phyloP scores from a whole-genome alignment of 2,888 invertebrate genomes.

The Heteromyza rotundicornis region DNA sequence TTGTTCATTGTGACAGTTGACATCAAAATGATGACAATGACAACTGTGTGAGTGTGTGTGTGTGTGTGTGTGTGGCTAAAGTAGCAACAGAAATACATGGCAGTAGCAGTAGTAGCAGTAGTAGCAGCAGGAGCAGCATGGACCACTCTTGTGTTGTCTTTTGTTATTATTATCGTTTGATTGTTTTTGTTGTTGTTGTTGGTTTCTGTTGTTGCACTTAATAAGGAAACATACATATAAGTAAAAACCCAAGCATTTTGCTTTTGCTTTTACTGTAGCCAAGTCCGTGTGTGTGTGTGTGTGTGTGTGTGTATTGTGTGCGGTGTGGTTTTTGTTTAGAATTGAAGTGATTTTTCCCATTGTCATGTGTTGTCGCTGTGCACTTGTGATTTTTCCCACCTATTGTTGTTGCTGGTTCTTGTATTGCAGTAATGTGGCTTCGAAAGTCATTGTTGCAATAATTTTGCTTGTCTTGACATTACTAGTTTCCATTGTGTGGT shows the following conservation, averaged over 20 bases:
- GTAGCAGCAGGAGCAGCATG: not conserved
- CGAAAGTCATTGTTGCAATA: slow-evolving; percentile 37
- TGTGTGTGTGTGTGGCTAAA: no score
- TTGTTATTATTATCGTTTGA: no score
- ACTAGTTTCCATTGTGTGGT: slow-evolving; percentile 34
- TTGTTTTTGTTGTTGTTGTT: slow-evolving; percentile 10
- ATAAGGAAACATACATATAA: not conserved
- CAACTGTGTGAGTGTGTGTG: no score
- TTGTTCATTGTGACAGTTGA: slow-evolving; percentile 29
- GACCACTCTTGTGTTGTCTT: no score
- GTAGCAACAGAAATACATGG: slow-evolving; percentile 1
- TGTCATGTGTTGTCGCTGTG: not conserved
- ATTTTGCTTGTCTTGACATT: slow-evolving; percentile 40
- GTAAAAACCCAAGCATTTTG: not conserved
- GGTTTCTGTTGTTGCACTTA: slow-evolving; percentile 15
- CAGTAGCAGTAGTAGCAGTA: not conserved
- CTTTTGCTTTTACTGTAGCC: not conserved
- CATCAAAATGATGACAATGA: slow-evolving; percentile 33
- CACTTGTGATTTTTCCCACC: no score
- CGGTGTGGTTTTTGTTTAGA: not conserved
- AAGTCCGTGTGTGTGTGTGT: slow-evolving; percentile 1
- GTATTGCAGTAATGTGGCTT: slow-evolving; percentile 7
- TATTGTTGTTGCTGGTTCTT: not conserved
- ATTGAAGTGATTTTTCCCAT: not conserved
- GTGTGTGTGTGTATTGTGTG: slow-evolving; percentile 7